Conservation (phyloP, 2,113 vertebrate species). For the Megaceryle maxima region DNA sequence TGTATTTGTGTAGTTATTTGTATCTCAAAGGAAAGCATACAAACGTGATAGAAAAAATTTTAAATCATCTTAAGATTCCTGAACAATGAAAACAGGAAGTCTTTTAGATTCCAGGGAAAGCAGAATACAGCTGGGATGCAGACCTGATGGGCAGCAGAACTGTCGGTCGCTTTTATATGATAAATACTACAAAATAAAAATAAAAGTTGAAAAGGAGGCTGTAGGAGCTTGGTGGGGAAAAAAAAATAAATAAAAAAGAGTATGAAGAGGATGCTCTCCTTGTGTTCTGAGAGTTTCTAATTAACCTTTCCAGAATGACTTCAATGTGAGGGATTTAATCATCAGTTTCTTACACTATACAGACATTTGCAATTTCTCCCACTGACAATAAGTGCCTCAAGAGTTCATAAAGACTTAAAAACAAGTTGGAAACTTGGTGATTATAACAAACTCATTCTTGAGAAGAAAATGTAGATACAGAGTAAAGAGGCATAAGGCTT, state of each 20-base stretch:
- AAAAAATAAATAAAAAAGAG: neutral
- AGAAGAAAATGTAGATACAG: neutral
- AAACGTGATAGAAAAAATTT: neutral
- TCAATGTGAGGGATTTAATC: neutral
- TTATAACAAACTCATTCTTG: neutral
- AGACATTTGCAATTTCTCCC: neutral
- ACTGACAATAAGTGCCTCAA: neutral
- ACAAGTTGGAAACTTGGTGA: neutral
- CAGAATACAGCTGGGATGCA: neutral
- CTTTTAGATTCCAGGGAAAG: neutral
- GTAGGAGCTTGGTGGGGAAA: neutral
- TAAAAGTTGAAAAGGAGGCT: neutral
- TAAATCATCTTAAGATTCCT: neutral
- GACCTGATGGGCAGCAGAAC: neutral
- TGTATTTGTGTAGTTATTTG: neutral
- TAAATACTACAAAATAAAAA: neutral
- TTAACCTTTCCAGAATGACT: neutral
- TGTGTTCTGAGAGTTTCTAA: neutral
- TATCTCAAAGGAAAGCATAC: slow-evolving; percentile 17
- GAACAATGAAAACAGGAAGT: neutral
- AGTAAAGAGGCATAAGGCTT: neutral
- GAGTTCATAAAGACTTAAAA: neutral
- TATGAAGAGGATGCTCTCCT: neutral
- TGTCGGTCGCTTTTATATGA: neutral
- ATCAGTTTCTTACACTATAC: neutral